Base-by-base conservation (phyloP, 2,797 vertebrate genomes). In the Sebastes minor region DNA sequence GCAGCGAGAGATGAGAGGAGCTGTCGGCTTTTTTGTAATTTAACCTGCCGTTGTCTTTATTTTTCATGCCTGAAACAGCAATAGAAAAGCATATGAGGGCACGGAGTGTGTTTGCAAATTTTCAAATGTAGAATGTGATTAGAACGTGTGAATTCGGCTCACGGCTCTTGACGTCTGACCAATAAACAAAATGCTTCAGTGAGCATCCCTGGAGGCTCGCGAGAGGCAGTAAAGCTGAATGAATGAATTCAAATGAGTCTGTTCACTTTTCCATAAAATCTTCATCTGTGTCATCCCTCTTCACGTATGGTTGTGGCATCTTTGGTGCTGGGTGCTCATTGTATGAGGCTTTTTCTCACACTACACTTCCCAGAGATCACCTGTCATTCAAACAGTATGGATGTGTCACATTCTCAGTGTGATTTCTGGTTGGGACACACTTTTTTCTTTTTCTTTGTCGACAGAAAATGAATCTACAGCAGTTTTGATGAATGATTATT, bases 71-170 rank as follows among this genome's bases (percentile, higher is more conserved):
- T 73, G 68, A 60, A 85, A 82, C 69, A 80, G 61, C 33, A 49
- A 71, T 69, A 53, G 32, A 73, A 74, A 81, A 76, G 49, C 84
- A 71, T 76, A 72, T 74, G 81, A 75, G 78, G 42, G 46, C 2
- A 6, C 0, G 0, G 14, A 4, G 28, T 49, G 35, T 76, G 66
- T 87, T 80, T 78, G 76, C 28, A 73, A 35, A 72, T 88, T 23
- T 74, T 65, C 30, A 46, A 68, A 81, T 35, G 71, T 22, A 35
- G 22, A 53, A 55, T 0, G 22, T 67, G 78, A 83, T 87, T 84
- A 67, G 56, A 81, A 81, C 25, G 81, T 82, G 87, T 76, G 83
- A 80, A 49, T 71, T 76, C 5, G 7, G 57, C 83, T 82, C 14
- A 30, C 12, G 46, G 83, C 72, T 1, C 55, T 60, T 38, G 55